Percentiles rank a stretch among this genome's conserved stretches.
Evolutionary conservation across 2,888 invertebrate species (phyloP).

Genomic region (Crioceris asparagi): DNA sequence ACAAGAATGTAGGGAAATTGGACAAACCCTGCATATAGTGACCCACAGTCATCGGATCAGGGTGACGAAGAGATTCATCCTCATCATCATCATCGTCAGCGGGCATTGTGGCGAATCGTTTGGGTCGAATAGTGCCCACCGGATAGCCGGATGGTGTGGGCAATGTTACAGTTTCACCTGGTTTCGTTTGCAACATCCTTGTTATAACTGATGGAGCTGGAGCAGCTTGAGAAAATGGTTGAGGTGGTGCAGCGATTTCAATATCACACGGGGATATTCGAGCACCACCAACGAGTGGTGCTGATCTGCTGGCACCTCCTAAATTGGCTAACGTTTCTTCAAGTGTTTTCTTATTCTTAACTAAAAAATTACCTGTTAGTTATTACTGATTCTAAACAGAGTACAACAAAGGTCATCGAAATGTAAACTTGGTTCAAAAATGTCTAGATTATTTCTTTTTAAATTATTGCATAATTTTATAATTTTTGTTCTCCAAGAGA

Average conservation of each 20-base stretch:
- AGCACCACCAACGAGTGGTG: background rate
- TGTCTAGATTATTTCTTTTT: too few species aligned
- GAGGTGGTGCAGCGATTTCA: slow-evolving; percentile 40
- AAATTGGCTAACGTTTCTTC: slow-evolving; percentile 42
- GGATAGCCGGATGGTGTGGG: slow-evolving; percentile 17
- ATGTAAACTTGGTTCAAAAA: too few species aligned
- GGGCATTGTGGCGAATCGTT: slow-evolving; percentile 29
- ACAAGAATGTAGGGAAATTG: too few species aligned
- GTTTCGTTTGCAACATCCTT: slow-evolving; percentile 46
- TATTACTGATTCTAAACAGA: too few species aligned
- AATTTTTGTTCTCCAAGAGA: too few species aligned
- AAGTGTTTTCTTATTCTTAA: slow-evolving; percentile 39
- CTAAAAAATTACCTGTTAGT: too few species aligned
- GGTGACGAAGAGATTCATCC: too few species aligned
- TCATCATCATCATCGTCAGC: slow-evolving; percentile 23
- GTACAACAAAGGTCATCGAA: too few species aligned
- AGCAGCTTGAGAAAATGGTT: slow-evolving; percentile 41
- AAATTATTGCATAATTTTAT: too few species aligned
- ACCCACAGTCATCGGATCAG: too few species aligned
- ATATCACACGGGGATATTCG: slow-evolving; percentile 14
- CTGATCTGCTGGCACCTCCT: slow-evolving; percentile 39
- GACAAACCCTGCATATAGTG: too few species aligned
- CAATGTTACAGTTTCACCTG: slow-evolving; percentile 12
- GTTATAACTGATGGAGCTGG: slow-evolving; percentile 50
- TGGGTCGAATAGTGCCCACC: slow-evolving; percentile 27